Base-by-base conservation (phyloP, 2,888 invertebrate genomes). In the Pemphredon lugubris region DNA sequence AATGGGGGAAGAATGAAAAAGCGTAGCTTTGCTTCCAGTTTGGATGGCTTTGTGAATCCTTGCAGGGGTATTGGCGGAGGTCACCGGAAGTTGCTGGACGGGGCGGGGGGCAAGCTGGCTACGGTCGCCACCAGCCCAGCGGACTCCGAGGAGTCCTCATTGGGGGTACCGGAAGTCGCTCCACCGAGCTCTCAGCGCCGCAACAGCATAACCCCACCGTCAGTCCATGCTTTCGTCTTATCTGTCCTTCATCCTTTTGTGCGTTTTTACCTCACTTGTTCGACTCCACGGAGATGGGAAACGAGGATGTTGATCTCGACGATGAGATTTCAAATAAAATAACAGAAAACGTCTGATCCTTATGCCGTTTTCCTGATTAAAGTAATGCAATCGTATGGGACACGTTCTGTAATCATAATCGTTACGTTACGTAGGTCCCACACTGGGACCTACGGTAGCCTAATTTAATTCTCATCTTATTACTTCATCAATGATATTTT, bases 171-270 rank as follows among this genome's bases (percentile, higher is more conserved):
- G 82, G 88, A 85, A 79, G 85, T 83, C 79, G 84, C 83, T 77
- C 84, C 85, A 74, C 81, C 86, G 66, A 84, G 78, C 78, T 82
- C 83, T 81, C 89, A 90, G 84, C 90, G 91, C 80, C 91, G 91
- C 85, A 91, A 91, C 90, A 92, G 92, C 90, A 90, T 91, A 88
- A 91, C 91, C 86, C 88, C 88, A 89, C 90, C 91, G 92, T 92
- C 91, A 91, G 92, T 92, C 88, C 85, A 87, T 84, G 84, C 87
- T 86, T 84, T 73, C 74, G 73, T 77, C 81, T 79, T 77, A 65
- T 71, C 53, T 71, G 50, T 51, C 63, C 63, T 72, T 45, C n/a
- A n/a, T n/a, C 51, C 57, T 70, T 45, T 55, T 57, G 32, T 39
- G 23, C 23, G 42, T 40, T 55, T n/a, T 50, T 30, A n/a, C 20